These are phyloP conservation scores for Cryptus armator DNA, from an alignment of 2,888 invertebrate genomes.

Conservation along the genomic window DNA sequence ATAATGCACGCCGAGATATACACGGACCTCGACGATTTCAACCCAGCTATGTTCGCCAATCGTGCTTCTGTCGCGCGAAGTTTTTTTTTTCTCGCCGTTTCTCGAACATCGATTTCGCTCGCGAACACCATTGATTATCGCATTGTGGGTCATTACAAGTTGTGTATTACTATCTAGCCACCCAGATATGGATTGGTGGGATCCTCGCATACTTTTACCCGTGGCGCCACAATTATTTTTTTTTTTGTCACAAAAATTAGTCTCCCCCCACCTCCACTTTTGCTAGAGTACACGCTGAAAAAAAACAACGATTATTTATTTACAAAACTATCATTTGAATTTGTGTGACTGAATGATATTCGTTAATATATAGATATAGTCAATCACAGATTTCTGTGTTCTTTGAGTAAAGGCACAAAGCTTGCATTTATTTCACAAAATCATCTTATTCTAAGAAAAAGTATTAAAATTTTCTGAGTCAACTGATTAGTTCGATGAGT, in stretches of 20 bases:
- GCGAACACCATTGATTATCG: conserved; percentile 61
- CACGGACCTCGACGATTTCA: not conserved
- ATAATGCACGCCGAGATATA: conserved; percentile 57
- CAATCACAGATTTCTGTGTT: not conserved
- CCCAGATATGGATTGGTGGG: conserved; percentile 50
- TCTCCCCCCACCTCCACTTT: not conserved
- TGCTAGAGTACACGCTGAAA: not conserved
- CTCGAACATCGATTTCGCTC: conserved; percentile 55
- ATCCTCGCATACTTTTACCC: conserved; percentile 49
- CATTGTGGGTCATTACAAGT: conserved; percentile 68
- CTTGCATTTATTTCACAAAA: conserved; percentile 29
- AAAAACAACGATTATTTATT: conserved; percentile 42
- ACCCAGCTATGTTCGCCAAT: not conserved
- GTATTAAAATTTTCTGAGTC: not conserved
- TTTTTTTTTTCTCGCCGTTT: conserved; percentile 19
- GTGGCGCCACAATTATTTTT: conserved; percentile 52
- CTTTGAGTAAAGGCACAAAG: conserved; percentile 37
- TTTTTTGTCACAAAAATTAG: conserved; percentile 2
- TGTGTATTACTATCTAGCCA: conserved; percentile 46
- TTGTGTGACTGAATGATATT: not conserved
- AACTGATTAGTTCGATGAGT: not conserved
- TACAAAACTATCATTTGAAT: not conserved
- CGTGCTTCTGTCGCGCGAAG: not conserved
- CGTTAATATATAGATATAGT: conserved; percentile 14
- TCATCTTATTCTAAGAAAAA: not conserved